phyloP scores from a whole-genome alignment of 1,140 invertebrate species.

The Ostrea edulis region DNA sequence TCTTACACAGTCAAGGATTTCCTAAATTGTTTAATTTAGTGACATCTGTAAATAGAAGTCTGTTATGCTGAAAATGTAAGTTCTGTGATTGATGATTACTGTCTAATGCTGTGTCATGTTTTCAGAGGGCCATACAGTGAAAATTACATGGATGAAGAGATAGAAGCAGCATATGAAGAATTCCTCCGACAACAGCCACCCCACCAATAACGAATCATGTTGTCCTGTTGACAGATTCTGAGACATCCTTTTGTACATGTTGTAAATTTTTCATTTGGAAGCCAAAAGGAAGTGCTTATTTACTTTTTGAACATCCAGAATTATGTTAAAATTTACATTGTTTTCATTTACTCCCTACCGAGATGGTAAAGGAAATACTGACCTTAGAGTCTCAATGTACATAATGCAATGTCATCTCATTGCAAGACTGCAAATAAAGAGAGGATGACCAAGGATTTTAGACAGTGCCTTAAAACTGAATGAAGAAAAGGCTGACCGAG shows the following conservation, averaged over 20 bases:
- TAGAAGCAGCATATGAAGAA: conserved; percentile 65
- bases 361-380: not conserved
- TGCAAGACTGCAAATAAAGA: too few relatives aligned
- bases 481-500: too few relatives aligned
- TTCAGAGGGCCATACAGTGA: conserved; percentile 42
- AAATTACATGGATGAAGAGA: conserved; percentile 63
- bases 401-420: not conserved
- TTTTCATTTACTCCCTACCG: not conserved
- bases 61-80: too few relatives aligned
- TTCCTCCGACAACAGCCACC: conserved; percentile 53
- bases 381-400: not conserved
- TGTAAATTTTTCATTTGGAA: conserved; percentile 26
- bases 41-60: too few relatives aligned
- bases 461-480: not conserved
- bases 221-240: not conserved
- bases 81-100: too few relatives aligned
- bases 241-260: conserved; percentile 22
- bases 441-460: not conserved
- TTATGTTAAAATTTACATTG: conserved; percentile 16
- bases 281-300: conserved; percentile 23
- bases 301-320: conserved; percentile 19
- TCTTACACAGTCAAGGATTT: too few relatives aligned
- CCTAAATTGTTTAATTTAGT: too few relatives aligned
- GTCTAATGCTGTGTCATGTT: not conserved
- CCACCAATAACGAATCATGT: not conserved